Percentiles rank a stretch among this genome's conserved stretches.
phyloP scores from a whole-genome alignment of 2,113 vertebrate genomes.

The Alethe castanea region DNA sequence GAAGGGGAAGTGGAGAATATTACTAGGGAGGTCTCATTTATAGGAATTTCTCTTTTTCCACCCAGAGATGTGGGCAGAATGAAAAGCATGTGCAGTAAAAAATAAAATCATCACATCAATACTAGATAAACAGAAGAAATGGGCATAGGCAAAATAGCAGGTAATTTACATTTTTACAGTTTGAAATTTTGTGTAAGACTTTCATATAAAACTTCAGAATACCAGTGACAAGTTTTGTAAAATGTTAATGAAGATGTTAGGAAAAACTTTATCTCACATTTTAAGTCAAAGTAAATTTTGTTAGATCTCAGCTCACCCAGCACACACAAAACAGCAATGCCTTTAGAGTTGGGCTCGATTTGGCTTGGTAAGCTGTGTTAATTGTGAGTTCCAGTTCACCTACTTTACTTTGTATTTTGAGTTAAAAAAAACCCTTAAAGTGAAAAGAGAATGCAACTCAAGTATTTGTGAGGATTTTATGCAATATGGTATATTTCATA shows the following conservation, averaged over 20 bases:
- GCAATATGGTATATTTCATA: not conserved
- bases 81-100: not conserved
- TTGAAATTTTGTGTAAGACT: not conserved
- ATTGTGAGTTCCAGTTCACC: not conserved
- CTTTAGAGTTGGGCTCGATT: not conserved
- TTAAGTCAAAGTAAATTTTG: not conserved
- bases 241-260: not conserved
- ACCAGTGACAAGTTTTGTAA: not conserved
- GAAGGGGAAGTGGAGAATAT: not conserved
- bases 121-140: not conserved
- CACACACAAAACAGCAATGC: not conserved
- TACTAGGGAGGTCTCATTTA: not conserved
- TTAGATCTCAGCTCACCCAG: not conserved
- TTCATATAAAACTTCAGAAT: not conserved
- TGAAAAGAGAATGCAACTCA: not conserved
- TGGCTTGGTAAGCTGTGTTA: not conserved
- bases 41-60: fast-evolving
- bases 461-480: not conserved
- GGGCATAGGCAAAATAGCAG: not conserved
- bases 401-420: not conserved
- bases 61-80: not conserved
- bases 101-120: not conserved
- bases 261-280: not conserved
- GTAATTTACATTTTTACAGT: not conserved
- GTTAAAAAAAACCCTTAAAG: not conserved